phyloP scores from a whole-genome alignment of 2,113 vertebrate species.

The Pipra filicauda region DNA sequence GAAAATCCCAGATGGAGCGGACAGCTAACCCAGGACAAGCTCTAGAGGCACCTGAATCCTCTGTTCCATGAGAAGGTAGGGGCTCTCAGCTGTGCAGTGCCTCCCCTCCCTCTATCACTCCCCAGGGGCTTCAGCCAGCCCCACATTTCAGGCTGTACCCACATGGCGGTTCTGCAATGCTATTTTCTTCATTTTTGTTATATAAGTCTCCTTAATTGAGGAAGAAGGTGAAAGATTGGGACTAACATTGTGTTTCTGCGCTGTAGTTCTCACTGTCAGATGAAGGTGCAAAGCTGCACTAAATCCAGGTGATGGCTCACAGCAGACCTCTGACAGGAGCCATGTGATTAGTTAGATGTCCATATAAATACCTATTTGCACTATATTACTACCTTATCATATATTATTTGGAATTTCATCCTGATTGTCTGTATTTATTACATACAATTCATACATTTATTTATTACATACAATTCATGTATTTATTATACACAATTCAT shows the following conservation, averaged over 20 bases:
- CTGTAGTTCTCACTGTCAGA: neutral
- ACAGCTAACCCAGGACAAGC: neutral
- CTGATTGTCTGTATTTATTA: neutral
- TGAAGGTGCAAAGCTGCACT: neutral
- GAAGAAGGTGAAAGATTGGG: neutral
- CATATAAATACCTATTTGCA: neutral
- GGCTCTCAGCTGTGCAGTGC: neutral
- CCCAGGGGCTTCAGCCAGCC: neutral
- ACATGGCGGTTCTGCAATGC: neutral
- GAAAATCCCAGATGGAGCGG: fast-evolving
- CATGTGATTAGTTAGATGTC: neutral
- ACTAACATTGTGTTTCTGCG: neutral
- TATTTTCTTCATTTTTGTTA: neutral
- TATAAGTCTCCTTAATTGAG: neutral
- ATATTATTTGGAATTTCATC: neutral
- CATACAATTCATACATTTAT: neutral
- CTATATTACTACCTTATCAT: neutral
- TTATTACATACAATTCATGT: neutral
- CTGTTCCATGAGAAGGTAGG: neutral
- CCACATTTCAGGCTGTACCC: fast-evolving
- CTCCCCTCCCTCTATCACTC: neutral
- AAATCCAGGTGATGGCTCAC: neutral
- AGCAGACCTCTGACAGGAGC: neutral
- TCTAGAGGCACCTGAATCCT: neutral
- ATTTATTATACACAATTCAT: neutral